Base-by-base conservation (phyloP, 2,113 vertebrate species). In the Plectropomus leopardus region DNA sequence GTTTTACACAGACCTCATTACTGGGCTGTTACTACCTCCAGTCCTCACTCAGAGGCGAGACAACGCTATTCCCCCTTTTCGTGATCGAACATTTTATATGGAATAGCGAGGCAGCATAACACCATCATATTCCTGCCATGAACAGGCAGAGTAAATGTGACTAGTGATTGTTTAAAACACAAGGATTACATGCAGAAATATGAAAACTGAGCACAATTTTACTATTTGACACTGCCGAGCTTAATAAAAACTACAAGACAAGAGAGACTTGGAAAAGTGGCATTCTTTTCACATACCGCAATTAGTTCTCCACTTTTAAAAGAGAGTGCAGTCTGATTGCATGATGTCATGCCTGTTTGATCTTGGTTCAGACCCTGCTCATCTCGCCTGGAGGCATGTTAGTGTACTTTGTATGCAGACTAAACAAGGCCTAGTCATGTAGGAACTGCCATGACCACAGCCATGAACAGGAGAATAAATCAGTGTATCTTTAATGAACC, bases 401-500 rank as follows among this genome's bases (percentile, higher is more conserved):
- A 59, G 72, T 63, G 54, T 66, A 63, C 67, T 76, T 58, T 81
- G 64, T 77, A 76, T 53, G 72, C 67, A 76, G 84, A 65, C 86
- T 58, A 77, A 87, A 85, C 83, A 85, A 78, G 76, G 69, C 75
- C 64, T 64, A 51, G 67, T 86, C 83, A 72, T 90, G 76, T 88
- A 77, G 13, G 4, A 78, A 59, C 66, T 65, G 67, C 81, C 83
- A 69, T 76, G 45, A 71, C 80, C 68, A 68, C 79, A 84, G 54
- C 76, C 84, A 72, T 30, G 76, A 82, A 87, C 65, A 67, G 79
- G 67, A 69, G 45, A 81, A 90, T 89, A 79, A 90, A 91, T 91
- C 87, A 84, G 79, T 57, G 24, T 71, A 70, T 89, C 85, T 86
- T 70, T 81, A 92, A 86, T 89, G 78, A 89, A 85, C 84, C 82